Percentiles rank a stretch among this genome's conserved stretches.
Conservation (phyloP, 1,140 invertebrate genomes). For the Tachypleus tridentatus region DNA sequence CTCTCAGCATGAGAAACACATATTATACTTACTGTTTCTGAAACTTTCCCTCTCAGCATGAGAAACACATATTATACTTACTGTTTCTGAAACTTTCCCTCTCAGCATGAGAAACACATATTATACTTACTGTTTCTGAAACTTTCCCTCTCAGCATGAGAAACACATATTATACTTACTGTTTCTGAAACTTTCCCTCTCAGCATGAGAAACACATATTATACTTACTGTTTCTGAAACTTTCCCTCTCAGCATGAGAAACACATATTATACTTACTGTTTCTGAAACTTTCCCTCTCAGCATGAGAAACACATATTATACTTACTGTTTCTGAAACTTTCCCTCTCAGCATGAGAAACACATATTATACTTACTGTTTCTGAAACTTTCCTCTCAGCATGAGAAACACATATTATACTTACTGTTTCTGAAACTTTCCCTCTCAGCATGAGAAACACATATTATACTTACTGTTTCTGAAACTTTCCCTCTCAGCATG, state of each 20-base stretch:
- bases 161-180: not conserved
- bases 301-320: not conserved
- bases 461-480: not conserved
- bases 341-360: not conserved
- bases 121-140: not conserved
- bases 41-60: not conserved
- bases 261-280: not conserved
- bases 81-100: not conserved
- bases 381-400: not conserved
- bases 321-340: not conserved
- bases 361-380: not conserved
- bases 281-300: not conserved
- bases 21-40: not conserved
- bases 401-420: not conserved
- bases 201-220: not conserved
- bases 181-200: not conserved
- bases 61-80: not conserved
- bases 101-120: not conserved
- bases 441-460: not conserved
- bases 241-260: not conserved
- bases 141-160: not conserved
- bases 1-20: not conserved
- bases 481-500: not conserved
- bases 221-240: not conserved
- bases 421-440: not conserved